Evolutionary conservation across 2,113 vertebrate genomes (phyloP).

Genomic region (Bubo scandiacus): DNA sequence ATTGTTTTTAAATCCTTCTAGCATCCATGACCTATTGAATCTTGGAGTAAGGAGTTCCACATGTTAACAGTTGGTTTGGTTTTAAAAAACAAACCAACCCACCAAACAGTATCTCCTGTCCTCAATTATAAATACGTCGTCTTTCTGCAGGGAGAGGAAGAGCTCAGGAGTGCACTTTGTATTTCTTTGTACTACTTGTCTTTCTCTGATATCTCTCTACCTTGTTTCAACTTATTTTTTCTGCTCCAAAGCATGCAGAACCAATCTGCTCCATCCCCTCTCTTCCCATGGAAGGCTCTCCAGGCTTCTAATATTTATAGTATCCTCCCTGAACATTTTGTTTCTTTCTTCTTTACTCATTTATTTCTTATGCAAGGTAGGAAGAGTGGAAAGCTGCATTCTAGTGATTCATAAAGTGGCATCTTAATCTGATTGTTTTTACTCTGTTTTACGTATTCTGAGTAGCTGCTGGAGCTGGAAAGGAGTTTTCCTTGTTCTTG

Average conservation of each 20-base stretch:
- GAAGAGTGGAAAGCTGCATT: not conserved
- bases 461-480: not conserved
- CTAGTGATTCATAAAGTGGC: not conserved
- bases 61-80: not conserved
- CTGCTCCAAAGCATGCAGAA: not conserved
- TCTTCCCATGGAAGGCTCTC: not conserved
- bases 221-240: not conserved
- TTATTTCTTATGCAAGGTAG: not conserved
- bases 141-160: not conserved
- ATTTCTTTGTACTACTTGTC: not conserved
- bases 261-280: not conserved
- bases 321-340: not conserved
- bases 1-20: not conserved
- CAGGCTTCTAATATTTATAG: not conserved
- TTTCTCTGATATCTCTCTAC: not conserved
- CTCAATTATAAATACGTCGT: accelerated
- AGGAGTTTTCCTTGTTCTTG: not conserved
- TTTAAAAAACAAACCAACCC: not conserved
- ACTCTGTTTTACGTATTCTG: not conserved
- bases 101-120: not conserved
- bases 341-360: not conserved
- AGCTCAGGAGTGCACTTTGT: not conserved
- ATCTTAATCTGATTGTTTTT: not conserved
- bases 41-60: not conserved
- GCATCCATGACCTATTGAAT: not conserved